Evolutionary conservation across 2,888 invertebrate genomes (phyloP), one percentile per base, ranked within the genome.

Genomic region (Eristalinus sepulchralis): DNA sequence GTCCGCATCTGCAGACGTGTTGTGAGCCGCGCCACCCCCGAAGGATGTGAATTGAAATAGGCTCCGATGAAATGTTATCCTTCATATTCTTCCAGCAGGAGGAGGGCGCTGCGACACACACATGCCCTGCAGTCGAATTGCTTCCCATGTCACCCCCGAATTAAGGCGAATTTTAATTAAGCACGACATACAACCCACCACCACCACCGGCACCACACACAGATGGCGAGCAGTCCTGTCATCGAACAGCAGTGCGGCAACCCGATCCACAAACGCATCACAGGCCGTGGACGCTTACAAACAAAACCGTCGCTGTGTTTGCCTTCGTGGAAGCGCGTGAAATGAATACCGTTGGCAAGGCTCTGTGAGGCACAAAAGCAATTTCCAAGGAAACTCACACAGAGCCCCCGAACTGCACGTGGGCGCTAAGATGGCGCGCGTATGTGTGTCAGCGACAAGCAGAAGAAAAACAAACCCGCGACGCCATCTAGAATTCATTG

Each of bases 131-230:
- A 39, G 39, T 39, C n/a, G 39, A 63, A 63, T 55, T 33, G 62
- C 11, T 20, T 53, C 27, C 22, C 31, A 17, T 20, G 13, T 57
- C 31, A 17, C 24, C 27, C 55, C 9, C 11, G 39, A 27, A 34
- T 47, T 55, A 20, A 10, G 20, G 63, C 13, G 33, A 59, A 78
- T 79, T 79, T 79, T 79, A 79, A 79, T 79, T 79, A 66, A 79
- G 59, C 11, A 5, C 47, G 9, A 17, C 8, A 13, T 71, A 66
- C 24, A 71, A 31, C 39, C 55, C 62, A 24, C 5, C 24, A 1
- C 62, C 9, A 11, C 36, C n/a, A n/a, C n/a, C n/a, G n/a, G 60
- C 33, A 34, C 68, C 33, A 9, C 39, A 20, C 33, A 10, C 31
- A 33, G 22, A 36, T 17, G 17, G n/a, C 8, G 17, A 66, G n/a